phyloP scores from a whole-genome alignment of 2,797 vertebrate species.

The Malurus leucopterus region DNA sequence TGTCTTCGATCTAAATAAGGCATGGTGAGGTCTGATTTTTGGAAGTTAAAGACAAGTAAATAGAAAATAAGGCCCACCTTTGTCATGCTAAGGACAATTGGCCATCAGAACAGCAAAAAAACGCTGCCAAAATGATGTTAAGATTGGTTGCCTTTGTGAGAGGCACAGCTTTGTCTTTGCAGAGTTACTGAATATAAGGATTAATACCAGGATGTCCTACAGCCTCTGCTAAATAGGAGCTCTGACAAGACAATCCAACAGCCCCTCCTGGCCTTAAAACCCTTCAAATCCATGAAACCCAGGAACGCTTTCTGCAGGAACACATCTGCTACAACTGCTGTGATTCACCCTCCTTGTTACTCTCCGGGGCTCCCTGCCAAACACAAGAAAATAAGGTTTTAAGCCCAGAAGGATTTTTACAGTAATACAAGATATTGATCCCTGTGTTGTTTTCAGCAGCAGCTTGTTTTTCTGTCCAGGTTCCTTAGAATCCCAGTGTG shows the following conservation, averaged over 20 bases:
- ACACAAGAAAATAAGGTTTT: conserved; percentile 72
- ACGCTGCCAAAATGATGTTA: not conserved
- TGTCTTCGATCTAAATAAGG: not conserved
- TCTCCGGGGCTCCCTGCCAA: conserved; percentile 61
- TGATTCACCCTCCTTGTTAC: conserved; percentile 58
- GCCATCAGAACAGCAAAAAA: not conserved
- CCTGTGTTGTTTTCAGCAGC: conserved; percentile 33
- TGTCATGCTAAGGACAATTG: not conserved
- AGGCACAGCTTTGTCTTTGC: not conserved
- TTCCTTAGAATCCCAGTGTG: conserved; percentile 47
- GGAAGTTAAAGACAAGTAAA: not conserved
- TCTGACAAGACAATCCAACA: not conserved
- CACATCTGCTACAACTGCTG: conserved; percentile 51
- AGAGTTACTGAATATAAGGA: not conserved
- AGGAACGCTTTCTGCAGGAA: conserved; percentile 25
- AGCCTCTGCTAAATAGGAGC: not conserved
- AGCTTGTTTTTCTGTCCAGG: conserved; percentile 52
- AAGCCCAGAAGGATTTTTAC: conserved; percentile 70
- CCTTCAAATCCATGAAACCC: not conserved
- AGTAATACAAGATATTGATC: conserved; percentile 70
- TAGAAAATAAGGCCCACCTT: not conserved
- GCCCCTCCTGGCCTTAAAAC: not conserved
- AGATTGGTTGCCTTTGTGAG: not conserved
- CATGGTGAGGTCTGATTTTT: not conserved
- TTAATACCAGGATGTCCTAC: not conserved